Base-by-base conservation (phyloP, 2,888 invertebrate species). In the Microplitis deprimator region DNA sequence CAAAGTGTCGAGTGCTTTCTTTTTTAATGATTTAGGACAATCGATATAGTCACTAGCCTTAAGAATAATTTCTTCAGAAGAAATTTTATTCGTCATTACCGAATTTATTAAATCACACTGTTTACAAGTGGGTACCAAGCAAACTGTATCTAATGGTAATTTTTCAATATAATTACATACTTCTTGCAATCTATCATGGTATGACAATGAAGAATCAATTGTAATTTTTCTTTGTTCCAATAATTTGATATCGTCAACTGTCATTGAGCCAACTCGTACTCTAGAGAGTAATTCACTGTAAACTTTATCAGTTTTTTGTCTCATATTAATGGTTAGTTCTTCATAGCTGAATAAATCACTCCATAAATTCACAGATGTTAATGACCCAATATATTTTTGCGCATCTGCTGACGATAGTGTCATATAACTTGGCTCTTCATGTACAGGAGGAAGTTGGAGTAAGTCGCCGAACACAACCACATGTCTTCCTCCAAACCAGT, bases 381-480 rank as follows among this genome's bases (percentile, higher is more conserved):
- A 68, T 7, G 41, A 40, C 8, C 16, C 20, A 6, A 68, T 17
- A 17, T 41, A 41, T 20, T 68, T 17, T 16, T 68, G 16, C 13
- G 17, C 41, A 16, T 83, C 81, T 60, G 79, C 38, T 67, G 78
- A 76, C 5, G 81, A 76, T 67, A 87, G 76, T 79, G 82, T 79
- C 68, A 82, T 77, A 75, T 82, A 87, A n/a, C 83, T 79, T 6
- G 85, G 84, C 39, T 82, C 73, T 80, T 85, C 83, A 68, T 80
- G 81, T 20, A 85, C 85, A 3, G 86, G 86, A 8, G 86, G 86
- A 6, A 87, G 81, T 78, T 87, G 87, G 20, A 87, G 79, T 16
- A 87, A 83, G 81, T 88, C 87, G n/a, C 86, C 85, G 68, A 87
- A 82, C 5, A 87, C 69, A 20, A 87, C 8, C 61, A 87, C 78